Base-by-base conservation (phyloP, 2,113 vertebrate species). In the Poicephalus meyeri region DNA sequence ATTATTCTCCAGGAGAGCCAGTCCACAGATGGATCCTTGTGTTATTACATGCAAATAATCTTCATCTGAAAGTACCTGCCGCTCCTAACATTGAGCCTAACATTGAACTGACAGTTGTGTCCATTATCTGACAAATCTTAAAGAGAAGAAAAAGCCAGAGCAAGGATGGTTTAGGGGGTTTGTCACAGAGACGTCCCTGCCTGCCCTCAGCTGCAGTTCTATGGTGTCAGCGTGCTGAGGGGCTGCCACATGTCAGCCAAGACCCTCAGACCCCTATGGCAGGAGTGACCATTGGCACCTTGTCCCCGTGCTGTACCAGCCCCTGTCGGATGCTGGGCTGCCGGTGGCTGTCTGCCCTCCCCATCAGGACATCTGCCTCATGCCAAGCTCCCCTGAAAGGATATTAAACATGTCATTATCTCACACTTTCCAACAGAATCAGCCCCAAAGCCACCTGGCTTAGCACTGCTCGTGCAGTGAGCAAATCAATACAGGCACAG, bases 11-110 rank as follows among this genome's bases (percentile, higher is more conserved):
- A 53, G 88, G 52, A 80, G 69, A 86, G 42, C 80, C 0, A 1
- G 29, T 65, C 84, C 58, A 24, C 86, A 66, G 66, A 50, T n/a
- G 53, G 86, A 69, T 56, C 74, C 81, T 42, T n/a, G 26, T 53
- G 50, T 65, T 69, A 69, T 49, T 82, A 50, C 74, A 64, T 70
- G 90, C 83, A 95, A 92, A 96, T 89, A 12, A 63, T 64, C 84
- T 61, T 52, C 64, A 42, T 24, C 39, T 24, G 46, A 69, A 84
- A 50, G 77, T 72, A 71, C 69, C 63, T 74, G 74, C 74, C 2
- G 11, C 78, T 94, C 53, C 1, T 3, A 64, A 65, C 44, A 1
- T 39, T 9, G 52, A 52, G 23, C 13, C 1, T 6, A 81, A 20
- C 41, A 4, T 11, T 28, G 28, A 2, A 4, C 44, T 55, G 26